These are phyloP conservation scores for Pagetopsis macropterus DNA, from an alignment of 2,797 vertebrate species.

Conservation along the genomic window DNA sequence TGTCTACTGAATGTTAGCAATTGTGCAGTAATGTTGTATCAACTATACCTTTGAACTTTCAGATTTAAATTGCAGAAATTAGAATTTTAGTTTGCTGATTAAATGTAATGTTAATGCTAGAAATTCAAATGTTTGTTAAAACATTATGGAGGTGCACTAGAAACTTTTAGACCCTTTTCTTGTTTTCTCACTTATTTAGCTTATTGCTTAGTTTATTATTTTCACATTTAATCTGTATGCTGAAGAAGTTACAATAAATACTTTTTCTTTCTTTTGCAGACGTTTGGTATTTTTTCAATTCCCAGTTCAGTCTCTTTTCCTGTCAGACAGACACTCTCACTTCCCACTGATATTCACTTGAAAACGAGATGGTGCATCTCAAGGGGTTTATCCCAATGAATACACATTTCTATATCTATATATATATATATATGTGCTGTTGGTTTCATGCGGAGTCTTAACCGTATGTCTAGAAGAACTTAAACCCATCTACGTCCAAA, in stretches of 20 bases:
- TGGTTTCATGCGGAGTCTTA: conserved; percentile 26
- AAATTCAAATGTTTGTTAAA: conserved; percentile 85
- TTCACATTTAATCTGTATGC: conserved; percentile 85
- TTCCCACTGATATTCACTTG: neutral
- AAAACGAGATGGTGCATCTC: too few relatives aligned
- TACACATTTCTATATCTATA: too few relatives aligned
- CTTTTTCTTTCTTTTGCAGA: conserved; percentile 82
- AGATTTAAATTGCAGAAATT: conserved; percentile 78
- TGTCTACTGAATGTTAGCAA: conserved; percentile 90
- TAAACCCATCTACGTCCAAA: conserved; percentile 19
- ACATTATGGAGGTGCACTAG: conserved; percentile 76
- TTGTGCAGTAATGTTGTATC: conserved; percentile 97
- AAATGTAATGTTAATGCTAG: conserved; percentile 90
- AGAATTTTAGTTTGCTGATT: conserved; percentile 84
- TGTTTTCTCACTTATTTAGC: conserved; percentile 75
- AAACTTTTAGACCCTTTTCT: conserved; percentile 73
- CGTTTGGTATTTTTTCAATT: conserved; percentile 36
- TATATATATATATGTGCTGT: neutral
- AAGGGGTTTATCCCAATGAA: too few relatives aligned
- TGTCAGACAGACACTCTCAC: neutral
- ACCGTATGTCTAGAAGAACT: neutral
- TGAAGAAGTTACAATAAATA: conserved; percentile 88
- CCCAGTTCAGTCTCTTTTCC: neutral
- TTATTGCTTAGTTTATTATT: conserved; percentile 85
- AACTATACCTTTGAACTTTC: conserved; percentile 91